Conservation (phyloP, 2,888 invertebrate species). For the Caenorhabditis virilis region DNA sequence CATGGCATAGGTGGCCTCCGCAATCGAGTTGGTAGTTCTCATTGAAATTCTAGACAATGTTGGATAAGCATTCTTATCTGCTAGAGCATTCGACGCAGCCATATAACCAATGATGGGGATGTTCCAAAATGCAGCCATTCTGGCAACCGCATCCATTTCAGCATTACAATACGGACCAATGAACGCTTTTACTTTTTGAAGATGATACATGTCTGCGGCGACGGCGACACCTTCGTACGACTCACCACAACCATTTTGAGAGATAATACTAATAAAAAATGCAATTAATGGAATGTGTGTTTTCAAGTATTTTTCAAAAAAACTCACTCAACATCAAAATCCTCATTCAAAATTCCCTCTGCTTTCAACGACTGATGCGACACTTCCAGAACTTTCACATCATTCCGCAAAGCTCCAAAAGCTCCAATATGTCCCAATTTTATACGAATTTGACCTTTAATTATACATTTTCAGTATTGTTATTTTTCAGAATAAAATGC, state of each 20-base stretch:
- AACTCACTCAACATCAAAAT: slow-evolving; percentile 61
- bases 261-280: slow-evolving; percentile 47
- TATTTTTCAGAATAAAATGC: background rate
- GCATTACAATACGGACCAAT: slow-evolving; percentile 66
- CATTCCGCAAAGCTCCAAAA: slow-evolving; percentile 62
- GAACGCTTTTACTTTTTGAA: slow-evolving; percentile 63
- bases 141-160: slow-evolving; percentile 65
- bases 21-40: slow-evolving; percentile 64
- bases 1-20: slow-evolving; percentile 58
- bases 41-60: slow-evolving; percentile 46
- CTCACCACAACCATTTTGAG: slow-evolving; percentile 64
- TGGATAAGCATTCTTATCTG: slow-evolving; percentile 55
- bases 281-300: background rate
- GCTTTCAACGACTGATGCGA: slow-evolving; percentile 57
- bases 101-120: slow-evolving; percentile 66
- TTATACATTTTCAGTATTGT: background rate
- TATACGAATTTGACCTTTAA: slow-evolving; percentile 43
- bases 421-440: slow-evolving; percentile 66
- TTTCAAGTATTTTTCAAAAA: background rate
- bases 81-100: slow-evolving; percentile 53
- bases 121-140: slow-evolving; percentile 67
- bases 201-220: slow-evolving; percentile 66
- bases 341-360: slow-evolving; percentile 61
- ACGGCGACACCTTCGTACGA: slow-evolving; percentile 66
- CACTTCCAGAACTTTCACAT: slow-evolving; percentile 57